Base-by-base conservation (phyloP, 2,888 invertebrate genomes). In the Melieria crassipennis region DNA sequence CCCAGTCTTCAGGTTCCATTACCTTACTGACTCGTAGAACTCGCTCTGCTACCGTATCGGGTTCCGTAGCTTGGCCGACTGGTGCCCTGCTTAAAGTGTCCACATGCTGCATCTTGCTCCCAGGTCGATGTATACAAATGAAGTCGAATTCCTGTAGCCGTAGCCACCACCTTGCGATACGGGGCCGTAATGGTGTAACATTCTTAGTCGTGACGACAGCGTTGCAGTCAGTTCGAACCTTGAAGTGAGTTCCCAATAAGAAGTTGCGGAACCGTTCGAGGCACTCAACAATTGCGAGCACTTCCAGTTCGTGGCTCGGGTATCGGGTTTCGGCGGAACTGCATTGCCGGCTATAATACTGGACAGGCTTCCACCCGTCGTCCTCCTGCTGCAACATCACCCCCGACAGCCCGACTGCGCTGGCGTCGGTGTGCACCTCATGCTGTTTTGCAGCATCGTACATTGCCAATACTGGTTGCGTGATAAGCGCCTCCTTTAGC, bases 201-300 rank as follows among this genome's bases (percentile, higher is more conserved):
- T n/a, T 46, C 16, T 56, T 55, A 7, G 65, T 57, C 4, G 58
- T 58, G 2, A 30, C 58, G 7, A 67, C 67, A n/a, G 60, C 58
- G 13, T 67, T 67, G 9, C 73, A 69, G 43, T 73, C 70, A 9
- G 70, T 67, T 45, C 69, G 68, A 5, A 70, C 55, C 9, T 52
- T 50, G 4, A 65, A 65, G 16, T 45, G 42, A 0, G 56, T 65
- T 10, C 46, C 65, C 30, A 75, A 5, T 5, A 75, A 16, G 45
- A 65, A 69, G 4, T 71, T 45, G 0, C 70, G 60, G n/a, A 73
- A 75, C 55, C 66, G 67, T 52, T 73, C 70, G 7, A 70, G 16
- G 5, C 57, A 52, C 45, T 48, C 57, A 43, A 69, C 64, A 11
- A 69, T 47, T 2, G 69, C 63, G 30, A 69, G 46, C 7, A 56